Evolutionary conservation across 1,140 invertebrate species (phyloP).

Genomic region (Heliconius hermathena): DNA sequence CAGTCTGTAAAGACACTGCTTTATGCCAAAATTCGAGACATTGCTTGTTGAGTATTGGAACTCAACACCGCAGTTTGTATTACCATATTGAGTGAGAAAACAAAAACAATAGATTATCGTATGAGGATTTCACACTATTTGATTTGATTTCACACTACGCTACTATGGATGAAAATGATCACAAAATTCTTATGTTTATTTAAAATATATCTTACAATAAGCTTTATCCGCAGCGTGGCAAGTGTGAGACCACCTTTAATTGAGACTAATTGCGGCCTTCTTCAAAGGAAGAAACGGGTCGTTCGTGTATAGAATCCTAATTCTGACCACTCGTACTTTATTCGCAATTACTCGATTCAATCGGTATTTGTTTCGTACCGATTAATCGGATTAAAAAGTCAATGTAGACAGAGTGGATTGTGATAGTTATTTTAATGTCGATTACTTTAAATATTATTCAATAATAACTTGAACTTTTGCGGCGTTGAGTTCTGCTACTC

Average conservation of each 20-base stretch:
- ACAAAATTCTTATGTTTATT: background rate
- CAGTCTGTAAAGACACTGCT: no score
- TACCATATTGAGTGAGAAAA: no score
- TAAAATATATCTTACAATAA: slow-evolving; percentile 5
- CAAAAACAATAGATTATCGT: no score
- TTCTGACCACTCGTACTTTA: slow-evolving; percentile 42
- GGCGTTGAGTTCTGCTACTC: no score
- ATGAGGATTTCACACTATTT: no score
- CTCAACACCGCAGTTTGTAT: no score
- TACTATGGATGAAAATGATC: no score
- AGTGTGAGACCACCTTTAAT: slow-evolving; percentile 44
- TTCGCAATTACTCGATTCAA: slow-evolving; percentile 48
- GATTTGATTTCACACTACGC: no score
- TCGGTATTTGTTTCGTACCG: slow-evolving; percentile 38
- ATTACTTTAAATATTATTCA: background rate
- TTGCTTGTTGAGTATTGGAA: no score
- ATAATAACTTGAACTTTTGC: no score
- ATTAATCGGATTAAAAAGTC: slow-evolving; percentile 46
- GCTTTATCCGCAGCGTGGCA: slow-evolving; percentile 1
- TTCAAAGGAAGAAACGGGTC: slow-evolving; percentile 45
- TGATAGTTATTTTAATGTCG: slow-evolving; percentile 12
- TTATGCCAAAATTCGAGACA: no score
- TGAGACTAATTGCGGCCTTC: slow-evolving; percentile 58
- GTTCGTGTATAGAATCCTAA: slow-evolving; percentile 45
- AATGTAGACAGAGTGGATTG: background rate